Conservation (phyloP, 1,140 invertebrate genomes). For the Sycophila sp. region DNA sequence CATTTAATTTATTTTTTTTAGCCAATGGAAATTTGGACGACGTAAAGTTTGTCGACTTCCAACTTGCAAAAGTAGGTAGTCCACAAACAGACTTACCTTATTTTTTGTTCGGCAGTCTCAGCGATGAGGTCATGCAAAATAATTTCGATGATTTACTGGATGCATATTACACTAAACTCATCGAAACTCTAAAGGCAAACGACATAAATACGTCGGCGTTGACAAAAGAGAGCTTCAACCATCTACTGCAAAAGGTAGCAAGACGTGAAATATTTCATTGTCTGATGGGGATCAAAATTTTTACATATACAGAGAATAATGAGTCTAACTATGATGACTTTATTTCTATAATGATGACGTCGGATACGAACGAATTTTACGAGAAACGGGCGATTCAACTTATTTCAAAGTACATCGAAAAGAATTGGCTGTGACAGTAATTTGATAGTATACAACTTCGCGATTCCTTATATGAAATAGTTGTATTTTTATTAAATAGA, state of each 20-base stretch:
- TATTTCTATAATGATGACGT: too few relatives aligned
- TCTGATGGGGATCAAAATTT: not conserved
- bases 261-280: not conserved
- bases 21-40: not conserved
- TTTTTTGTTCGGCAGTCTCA: not conserved
- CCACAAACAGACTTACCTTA: not conserved
- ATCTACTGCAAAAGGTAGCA: not conserved
- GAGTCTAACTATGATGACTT: too few relatives aligned
- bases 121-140: not conserved
- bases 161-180: not conserved
- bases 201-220: not conserved
- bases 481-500: too few relatives aligned
- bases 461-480: too few relatives aligned
- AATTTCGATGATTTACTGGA: conserved; percentile 9
- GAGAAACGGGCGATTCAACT: not conserved
- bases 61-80: not conserved
- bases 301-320: not conserved
- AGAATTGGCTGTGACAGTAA: conserved; percentile 15
- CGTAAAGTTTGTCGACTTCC: conserved; percentile 5
- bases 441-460: too few relatives aligned
- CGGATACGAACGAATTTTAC: too few relatives aligned
- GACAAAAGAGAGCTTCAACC: not conserved
- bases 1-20: too few relatives aligned
- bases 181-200: not conserved
- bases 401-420: conserved; percentile 3